A percentile compares a stretch with the other conserved stretches of the same genome.
These are phyloP conservation scores for Drosophila arawakana DNA, from an alignment of 1,140 invertebrate species.

Conservation along the genomic window DNA sequence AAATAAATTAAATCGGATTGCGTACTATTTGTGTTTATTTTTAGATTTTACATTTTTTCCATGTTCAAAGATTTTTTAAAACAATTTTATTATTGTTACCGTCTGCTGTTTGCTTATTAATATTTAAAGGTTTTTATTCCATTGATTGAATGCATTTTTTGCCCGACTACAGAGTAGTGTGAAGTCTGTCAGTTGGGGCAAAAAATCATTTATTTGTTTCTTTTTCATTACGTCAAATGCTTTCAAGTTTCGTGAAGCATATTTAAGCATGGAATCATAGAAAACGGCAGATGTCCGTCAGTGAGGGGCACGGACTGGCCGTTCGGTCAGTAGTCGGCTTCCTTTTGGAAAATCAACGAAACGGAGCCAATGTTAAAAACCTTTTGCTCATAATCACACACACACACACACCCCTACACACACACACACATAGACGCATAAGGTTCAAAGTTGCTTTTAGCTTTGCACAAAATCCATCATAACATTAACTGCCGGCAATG, in stretches of 20 bases:
- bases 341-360: conserved; percentile 51
- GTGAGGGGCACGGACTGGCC: not conserved
- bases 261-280: conserved; percentile 70
- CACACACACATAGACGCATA: conserved; percentile 52
- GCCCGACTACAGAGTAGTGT: conserved; percentile 1
- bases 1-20: too few relatives aligned
- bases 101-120: too few relatives aligned
- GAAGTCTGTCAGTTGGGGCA: conserved; percentile 29
- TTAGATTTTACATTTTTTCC: too few relatives aligned
- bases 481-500: conserved; percentile 61
- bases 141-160: too few relatives aligned
- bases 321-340: conserved; percentile 15
- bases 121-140: too few relatives aligned
- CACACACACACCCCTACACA: conserved; percentile 35
- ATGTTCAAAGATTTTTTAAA: too few relatives aligned
- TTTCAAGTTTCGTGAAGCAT: conserved; percentile 77
- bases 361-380: conserved; percentile 66
- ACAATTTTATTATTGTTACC: too few relatives aligned
- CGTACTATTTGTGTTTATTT: too few relatives aligned
- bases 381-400: conserved; percentile 43
- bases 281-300: conserved; percentile 41
- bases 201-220: conserved; percentile 41
- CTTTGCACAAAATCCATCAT: conserved; percentile 66
- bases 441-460: conserved; percentile 66
- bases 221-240: conserved; percentile 78